Conservation (phyloP, 2,888 invertebrate species). For the Megaustenia siamemsis region DNA sequence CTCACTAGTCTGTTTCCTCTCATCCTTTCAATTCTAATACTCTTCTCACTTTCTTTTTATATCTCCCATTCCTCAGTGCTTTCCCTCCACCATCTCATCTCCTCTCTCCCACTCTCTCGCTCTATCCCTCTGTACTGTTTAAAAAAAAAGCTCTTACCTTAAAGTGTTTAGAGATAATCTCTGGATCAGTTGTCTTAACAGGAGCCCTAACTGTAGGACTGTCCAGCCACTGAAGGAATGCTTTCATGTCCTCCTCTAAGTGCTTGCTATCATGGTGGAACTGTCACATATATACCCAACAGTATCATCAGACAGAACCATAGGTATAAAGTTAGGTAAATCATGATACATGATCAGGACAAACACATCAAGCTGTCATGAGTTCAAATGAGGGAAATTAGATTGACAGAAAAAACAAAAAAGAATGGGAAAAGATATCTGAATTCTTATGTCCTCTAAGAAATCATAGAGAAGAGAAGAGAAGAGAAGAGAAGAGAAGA, state of each 20-base stretch:
- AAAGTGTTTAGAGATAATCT: conserved; percentile 66
- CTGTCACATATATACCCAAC: conserved; percentile 59
- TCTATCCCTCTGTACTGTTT: neutral
- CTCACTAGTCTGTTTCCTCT: neutral
- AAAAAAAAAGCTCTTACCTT: conserved; percentile 59
- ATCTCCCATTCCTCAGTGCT: neutral
- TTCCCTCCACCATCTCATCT: neutral
- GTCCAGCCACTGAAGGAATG: conserved; percentile 70
- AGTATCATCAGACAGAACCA: neutral
- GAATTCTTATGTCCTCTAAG: neutral
- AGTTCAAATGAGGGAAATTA: neutral
- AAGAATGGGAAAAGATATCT: neutral
- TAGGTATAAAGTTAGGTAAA: neutral
- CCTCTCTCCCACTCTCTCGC: neutral
- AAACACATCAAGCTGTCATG: neutral
- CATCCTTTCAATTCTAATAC: neutral
- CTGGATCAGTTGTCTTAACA: conserved; percentile 67
- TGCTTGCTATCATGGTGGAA: conserved; percentile 72
- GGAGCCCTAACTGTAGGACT: conserved; percentile 65
- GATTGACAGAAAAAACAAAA: neutral
- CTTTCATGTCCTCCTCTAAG: conserved; percentile 69
- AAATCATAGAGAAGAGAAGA: neutral
- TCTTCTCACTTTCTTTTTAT: neutral
- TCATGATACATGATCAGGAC: neutral
- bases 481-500: neutral